A percentile compares a stretch with the other conserved stretches of the same genome.
phyloP scores from a whole-genome alignment of 2,113 vertebrate genomes.

The Periophthalmus modestus region DNA sequence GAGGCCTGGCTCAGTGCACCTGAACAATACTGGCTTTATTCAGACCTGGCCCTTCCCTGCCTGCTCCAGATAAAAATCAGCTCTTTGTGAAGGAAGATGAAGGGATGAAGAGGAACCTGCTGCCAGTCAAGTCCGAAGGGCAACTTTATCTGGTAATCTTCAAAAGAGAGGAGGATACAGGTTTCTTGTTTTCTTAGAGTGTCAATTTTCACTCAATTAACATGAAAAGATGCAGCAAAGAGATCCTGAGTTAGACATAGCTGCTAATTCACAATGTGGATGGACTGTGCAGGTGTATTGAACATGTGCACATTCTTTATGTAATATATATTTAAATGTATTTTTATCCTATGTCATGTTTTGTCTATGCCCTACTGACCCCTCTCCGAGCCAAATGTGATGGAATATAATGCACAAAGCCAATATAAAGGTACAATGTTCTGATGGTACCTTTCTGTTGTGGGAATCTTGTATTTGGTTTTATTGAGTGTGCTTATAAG shows the following conservation, averaged over 20 bases:
- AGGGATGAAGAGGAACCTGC: conserved; percentile 10
- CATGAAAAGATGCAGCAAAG: neutral
- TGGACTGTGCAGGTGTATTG: no score
- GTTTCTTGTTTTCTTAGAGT: neutral
- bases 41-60: conserved; percentile 24
- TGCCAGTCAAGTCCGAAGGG: neutral
- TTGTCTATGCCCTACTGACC: no score
- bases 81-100: conserved; percentile 51
- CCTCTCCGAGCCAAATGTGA: no score
- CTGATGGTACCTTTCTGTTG: neutral
- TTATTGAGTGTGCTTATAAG: neutral
- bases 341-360: no score
- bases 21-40: conserved; percentile 72
- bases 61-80: conserved; percentile 44
- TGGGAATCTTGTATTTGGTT: neutral
- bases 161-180: neutral
- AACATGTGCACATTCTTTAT: no score
- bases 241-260: neutral
- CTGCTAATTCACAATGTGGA: no score
- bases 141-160: conserved; percentile 2
- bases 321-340: neutral
- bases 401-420: no score
- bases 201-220: neutral
- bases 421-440: no score
- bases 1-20: conserved; percentile 46